phyloP scores from a whole-genome alignment of 64 coral and sea anemone species.

The Montipora capricornis region DNA sequence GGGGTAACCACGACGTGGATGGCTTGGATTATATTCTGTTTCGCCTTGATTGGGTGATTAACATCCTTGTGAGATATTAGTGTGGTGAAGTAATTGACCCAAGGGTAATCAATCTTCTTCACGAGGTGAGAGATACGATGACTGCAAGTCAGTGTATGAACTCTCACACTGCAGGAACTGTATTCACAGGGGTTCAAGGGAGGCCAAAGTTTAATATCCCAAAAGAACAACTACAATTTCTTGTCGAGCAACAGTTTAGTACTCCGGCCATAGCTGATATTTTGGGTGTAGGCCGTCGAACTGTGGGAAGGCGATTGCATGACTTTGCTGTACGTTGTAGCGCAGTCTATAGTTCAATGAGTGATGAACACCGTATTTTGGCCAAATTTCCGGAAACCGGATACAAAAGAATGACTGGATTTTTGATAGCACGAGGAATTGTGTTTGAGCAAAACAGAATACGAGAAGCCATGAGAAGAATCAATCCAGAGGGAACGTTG shows the following conservation, averaged over 20 bases:
- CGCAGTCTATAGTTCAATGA: slow-evolving; percentile 36
- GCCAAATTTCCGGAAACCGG: slow-evolving; percentile 41
- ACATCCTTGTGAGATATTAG: slow-evolving; percentile 46
- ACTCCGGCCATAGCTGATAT: slow-evolving; percentile 48
- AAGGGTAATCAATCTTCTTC: slow-evolving; percentile 47
- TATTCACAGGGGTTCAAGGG: slow-evolving; percentile 49
- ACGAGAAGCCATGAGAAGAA: slow-evolving; percentile 29
- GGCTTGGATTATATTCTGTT: no score
- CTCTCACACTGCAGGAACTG: slow-evolving; percentile 13
- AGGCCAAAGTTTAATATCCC: slow-evolving; percentile 62
- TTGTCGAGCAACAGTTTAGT: slow-evolving; percentile 58
- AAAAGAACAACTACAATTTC: not conserved
- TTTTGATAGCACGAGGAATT: slow-evolving; percentile 20
- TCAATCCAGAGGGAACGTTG: slow-evolving; percentile 63
- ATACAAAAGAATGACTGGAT: slow-evolving; percentile 58
- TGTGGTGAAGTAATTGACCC: not conserved
- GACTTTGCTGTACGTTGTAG: slow-evolving; percentile 31
- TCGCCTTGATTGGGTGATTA: no score
- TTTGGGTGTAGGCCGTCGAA: slow-evolving; percentile 1
- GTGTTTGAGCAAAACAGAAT: slow-evolving; percentile 34
- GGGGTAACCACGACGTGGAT: no score
- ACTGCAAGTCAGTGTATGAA: not conserved
- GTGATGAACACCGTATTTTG: slow-evolving; percentile 46
- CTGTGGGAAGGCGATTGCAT: slow-evolving; percentile 9
- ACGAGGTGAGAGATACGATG: slow-evolving; percentile 28